These are phyloP conservation scores for Alsophila aescularia DNA, from an alignment of 2,888 invertebrate species.

Conservation along the genomic window DNA sequence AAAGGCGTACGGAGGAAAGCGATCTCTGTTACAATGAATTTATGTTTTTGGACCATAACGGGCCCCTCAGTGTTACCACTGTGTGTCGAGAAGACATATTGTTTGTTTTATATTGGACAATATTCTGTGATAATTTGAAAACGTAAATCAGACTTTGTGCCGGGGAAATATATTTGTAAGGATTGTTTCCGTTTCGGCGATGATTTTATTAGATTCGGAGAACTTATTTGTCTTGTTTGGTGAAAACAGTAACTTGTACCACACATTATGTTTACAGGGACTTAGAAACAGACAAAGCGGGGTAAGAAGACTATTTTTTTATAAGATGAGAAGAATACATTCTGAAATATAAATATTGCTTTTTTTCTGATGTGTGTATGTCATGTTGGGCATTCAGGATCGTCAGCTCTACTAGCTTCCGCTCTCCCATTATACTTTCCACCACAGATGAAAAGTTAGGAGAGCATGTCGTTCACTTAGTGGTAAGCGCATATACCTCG, in stretches of 20 bases:
- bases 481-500: too few relatives aligned
- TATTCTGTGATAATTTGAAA: slow-evolving; percentile 33
- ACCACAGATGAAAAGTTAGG: too few relatives aligned
- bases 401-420: too few relatives aligned
- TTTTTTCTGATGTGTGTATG: too few relatives aligned
- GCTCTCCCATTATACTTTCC: too few relatives aligned
- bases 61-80: slow-evolving; percentile 43
- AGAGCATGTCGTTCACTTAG: too few relatives aligned
- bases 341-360: too few relatives aligned
- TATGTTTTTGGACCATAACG: slow-evolving; percentile 66
- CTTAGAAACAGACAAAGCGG: not conserved
- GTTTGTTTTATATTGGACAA: slow-evolving; percentile 43
- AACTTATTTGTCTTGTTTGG: not conserved
- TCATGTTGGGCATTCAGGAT: too few relatives aligned
- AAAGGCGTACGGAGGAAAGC: slow-evolving; percentile 67
- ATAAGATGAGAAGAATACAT: too few relatives aligned
- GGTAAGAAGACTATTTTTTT: too few relatives aligned
- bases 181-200: slow-evolving; percentile 7
- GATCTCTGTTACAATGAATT: slow-evolving; percentile 62
- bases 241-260: not conserved
- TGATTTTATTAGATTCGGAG: slow-evolving; percentile 11
- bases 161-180: slow-evolving; percentile 9
- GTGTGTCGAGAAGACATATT: slow-evolving; percentile 50
- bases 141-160: slow-evolving; percentile 33
- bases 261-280: too few relatives aligned